Base-by-base conservation (phyloP, 2,797 vertebrate species). In the Triplophysa yarkandensis region DNA sequence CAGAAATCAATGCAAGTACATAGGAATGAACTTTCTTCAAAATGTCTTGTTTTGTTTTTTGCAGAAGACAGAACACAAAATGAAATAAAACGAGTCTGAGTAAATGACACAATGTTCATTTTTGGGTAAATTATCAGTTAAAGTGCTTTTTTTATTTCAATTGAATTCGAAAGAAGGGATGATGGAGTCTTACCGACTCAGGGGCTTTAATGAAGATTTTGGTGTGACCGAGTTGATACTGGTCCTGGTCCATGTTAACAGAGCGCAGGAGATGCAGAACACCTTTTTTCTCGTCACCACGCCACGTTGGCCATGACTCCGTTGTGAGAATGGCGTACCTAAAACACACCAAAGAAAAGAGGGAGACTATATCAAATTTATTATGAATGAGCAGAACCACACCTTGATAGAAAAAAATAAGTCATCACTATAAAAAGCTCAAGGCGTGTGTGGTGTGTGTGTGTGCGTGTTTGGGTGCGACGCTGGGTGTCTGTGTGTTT, bases 171-270 rank as follows among this genome's bases (percentile, higher is more conserved):
- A n/a, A 17, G 17, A 58, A 58, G 17, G 13, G 9, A 34, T 32
- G 30, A n/a, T 3, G 28, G 1, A 32, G 28, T 91, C 90, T 84
- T 90, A 99, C 98, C 76, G 96, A 99, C 84, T 99, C 98, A 0
- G 98, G 98, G 55, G 96, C 96, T 90, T 98, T 98, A 80, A 99
- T 92, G 88, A 98, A 98, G 81, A 99, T 82, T 85, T 99, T 98
- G 68, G 91, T 94, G 76, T 88, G 93, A 14, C 97, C 98, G 0
- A 99, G 94, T 87, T 99, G 97, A 89, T 91, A 98, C 83, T 99
- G 97, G 83, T 99, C 96, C 58, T 92, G 90, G 83, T 99, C 98
- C 94, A 98, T 94, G 89, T 95, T 95, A 83, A 99, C 98, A 0
- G 96, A 95, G 9, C 92, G 92, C 46, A 99, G 87, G 69, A 99